Evolutionary conservation across 2,113 vertebrate genomes (phyloP), one percentile per base, ranked within the genome.

Genomic region (Trichechus manatus): DNA sequence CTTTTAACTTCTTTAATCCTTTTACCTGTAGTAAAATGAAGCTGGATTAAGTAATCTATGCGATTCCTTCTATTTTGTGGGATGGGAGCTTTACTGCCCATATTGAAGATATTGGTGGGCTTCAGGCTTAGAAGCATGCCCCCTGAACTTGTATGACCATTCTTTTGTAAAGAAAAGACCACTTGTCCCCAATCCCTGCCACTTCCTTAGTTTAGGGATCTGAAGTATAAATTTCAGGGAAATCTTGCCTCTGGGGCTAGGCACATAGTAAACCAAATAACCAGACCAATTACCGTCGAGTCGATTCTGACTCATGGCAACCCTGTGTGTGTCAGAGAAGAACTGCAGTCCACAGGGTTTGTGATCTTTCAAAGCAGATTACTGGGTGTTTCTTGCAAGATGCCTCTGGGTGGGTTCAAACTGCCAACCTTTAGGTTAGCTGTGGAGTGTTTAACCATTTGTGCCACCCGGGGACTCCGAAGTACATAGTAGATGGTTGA

Each of bases 81-180:
- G 19, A 5, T 25, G 36, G 19, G 63, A 68, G 13, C 20, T 33
- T 90, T 70, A 9, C 42, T 81, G 1, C 11, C 33, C 9, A 5
- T 33, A 53, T 14, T 84, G 33, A 59, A 87, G 61, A 85, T 27
- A 59, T 15, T 44, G 33, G 3, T 87, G 11, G 66, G 11, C 31
- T 94, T 70, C 50, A 19, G 22, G 11, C 25, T 78, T 50, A 11
- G 82, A 74, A 90, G 11, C 5, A 84, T 31, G 20, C 13, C 47
- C 27, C 20, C 63, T 79, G 33, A 83, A 36, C 13, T 87, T 36
- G 1, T 11, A 61, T 17, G 33, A 33, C 53, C 79, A 1, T 89
- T 87, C 27, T 93, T 31, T 59, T 42, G n/a, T 56, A 56, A 39
- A 83, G 50, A 90, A 96, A 96, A 83, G 42, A 19, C 11, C 10